Evolutionary conservation across 2,797 vertebrate genomes (phyloP).

Genomic region (Denticeps clupeoides): DNA sequence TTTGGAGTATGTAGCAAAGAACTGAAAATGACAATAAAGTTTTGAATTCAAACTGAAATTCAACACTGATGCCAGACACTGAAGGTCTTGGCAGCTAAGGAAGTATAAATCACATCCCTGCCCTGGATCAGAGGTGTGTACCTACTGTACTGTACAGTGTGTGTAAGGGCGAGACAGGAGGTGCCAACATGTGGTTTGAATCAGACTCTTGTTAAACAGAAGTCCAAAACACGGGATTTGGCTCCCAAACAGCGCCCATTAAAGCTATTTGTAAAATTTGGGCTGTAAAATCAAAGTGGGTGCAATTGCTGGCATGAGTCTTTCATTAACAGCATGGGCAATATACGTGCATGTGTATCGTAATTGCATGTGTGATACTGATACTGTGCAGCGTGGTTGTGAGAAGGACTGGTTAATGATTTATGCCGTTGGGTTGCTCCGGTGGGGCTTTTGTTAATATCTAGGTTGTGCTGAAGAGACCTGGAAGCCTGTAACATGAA

Average conservation of each 20-base stretch:
- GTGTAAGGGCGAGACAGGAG: constrained; percentile 18
- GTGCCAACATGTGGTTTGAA: constrained; percentile 45
- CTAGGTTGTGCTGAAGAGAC: too few species aligned
- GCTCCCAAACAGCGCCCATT: constrained; percentile 41
- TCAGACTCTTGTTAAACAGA: constrained; percentile 39
- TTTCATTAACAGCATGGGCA: constrained; percentile 41
- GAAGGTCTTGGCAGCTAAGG: constrained; percentile 39
- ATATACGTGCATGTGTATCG: constrained; percentile 22
- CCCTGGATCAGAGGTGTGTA: neutral
- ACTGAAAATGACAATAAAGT: too few species aligned
- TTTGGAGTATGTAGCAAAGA: too few species aligned
- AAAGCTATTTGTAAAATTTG: constrained; percentile 56
- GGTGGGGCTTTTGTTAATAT: too few species aligned
- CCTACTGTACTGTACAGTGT: constrained; percentile 1
- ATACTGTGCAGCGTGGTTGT: too few species aligned
- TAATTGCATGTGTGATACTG: neutral
- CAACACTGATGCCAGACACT: too few species aligned
- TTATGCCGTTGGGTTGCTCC: too few species aligned
- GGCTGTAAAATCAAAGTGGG: constrained; percentile 52
- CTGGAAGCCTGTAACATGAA: too few species aligned
- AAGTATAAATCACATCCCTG: constrained; percentile 17
- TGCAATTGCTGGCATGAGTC: constrained; percentile 50
- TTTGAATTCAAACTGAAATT: too few species aligned
- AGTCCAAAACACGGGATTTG: too few species aligned
- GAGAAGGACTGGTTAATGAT: too few species aligned